These are phyloP conservation scores for Nomia melanderi DNA, from an alignment of 1,140 invertebrate genomes.

Conservation along the genomic window DNA sequence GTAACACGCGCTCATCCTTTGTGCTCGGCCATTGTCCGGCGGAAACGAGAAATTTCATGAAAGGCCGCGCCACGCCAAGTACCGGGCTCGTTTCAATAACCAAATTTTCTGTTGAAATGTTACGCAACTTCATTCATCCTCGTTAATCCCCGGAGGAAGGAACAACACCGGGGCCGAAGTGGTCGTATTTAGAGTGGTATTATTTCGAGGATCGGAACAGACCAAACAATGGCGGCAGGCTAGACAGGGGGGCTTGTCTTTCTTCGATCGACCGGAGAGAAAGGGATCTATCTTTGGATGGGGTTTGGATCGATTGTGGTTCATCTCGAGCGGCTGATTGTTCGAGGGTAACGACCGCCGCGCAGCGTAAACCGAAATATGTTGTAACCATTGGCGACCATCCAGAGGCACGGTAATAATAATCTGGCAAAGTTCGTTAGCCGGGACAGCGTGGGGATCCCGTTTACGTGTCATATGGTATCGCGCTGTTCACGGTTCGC, in stretches of 20 bases:
- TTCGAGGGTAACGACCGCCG: slow-evolving; percentile 67
- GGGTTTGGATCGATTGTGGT: slow-evolving; percentile 38
- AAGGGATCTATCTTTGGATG: slow-evolving; percentile 54
- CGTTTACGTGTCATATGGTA: slow-evolving; percentile 49
- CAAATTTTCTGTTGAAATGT: too few species aligned
- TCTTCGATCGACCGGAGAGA: slow-evolving; percentile 14
- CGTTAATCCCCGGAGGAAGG: not conserved
- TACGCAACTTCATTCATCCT: too few species aligned
- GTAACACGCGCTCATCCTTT: too few species aligned
- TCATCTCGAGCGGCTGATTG: slow-evolving; percentile 42
- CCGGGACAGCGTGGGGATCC: slow-evolving; percentile 42
- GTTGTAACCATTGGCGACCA: slow-evolving; percentile 70
- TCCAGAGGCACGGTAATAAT: slow-evolving; percentile 71
- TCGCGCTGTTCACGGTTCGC: not conserved
- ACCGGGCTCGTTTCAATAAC: too few species aligned
- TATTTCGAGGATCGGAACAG: not conserved
- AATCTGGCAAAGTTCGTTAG: slow-evolving; percentile 71
- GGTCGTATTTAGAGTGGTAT: not conserved
- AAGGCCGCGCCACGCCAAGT: too few species aligned
- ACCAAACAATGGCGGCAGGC: not conserved
- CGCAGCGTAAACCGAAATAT: slow-evolving; percentile 68
- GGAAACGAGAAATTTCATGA: too few species aligned
- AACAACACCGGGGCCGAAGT: not conserved
- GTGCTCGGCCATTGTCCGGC: too few species aligned
- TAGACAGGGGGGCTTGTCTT: not conserved